These are phyloP conservation scores for Pararge aegeria DNA, from an alignment of 1,140 invertebrate species.

Conservation along the genomic window DNA sequence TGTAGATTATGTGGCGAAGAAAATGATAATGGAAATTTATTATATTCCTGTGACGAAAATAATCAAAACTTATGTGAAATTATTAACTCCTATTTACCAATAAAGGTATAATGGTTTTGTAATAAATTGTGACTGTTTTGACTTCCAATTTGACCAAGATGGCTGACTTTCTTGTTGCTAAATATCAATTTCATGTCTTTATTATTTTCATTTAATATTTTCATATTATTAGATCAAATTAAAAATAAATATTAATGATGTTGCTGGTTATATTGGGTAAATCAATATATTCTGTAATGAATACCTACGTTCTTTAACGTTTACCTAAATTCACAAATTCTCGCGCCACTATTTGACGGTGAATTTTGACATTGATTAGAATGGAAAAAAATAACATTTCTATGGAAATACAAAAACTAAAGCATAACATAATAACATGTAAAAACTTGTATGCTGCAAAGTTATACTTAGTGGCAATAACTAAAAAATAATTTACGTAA, in stretches of 20 bases:
- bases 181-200: conserved; percentile 59
- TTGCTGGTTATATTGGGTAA: background rate
- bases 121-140: conserved; percentile 82
- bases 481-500: too few relatives aligned
- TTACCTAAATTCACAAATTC: conserved; percentile 9
- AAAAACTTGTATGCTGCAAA: too few relatives aligned
- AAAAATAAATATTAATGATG: background rate
- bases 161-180: conserved; percentile 43
- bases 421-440: too few relatives aligned
- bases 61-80: conserved; percentile 82
- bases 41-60: conserved; percentile 81
- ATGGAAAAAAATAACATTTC: background rate
- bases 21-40: conserved; percentile 83
- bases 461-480: too few relatives aligned
- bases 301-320: background rate
- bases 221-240: background rate
- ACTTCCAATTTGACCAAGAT: conserved; percentile 76
- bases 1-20: conserved; percentile 87
- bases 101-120: conserved; percentile 81
- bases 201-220: conserved; percentile 26
- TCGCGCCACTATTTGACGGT: conserved; percentile 45
- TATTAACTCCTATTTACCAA: conserved; percentile 86
- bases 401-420: background rate
- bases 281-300: background rate
- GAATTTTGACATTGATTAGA: background rate